Conservation (phyloP, 2,113 vertebrate species). For the Ciconia boyciana region DNA sequence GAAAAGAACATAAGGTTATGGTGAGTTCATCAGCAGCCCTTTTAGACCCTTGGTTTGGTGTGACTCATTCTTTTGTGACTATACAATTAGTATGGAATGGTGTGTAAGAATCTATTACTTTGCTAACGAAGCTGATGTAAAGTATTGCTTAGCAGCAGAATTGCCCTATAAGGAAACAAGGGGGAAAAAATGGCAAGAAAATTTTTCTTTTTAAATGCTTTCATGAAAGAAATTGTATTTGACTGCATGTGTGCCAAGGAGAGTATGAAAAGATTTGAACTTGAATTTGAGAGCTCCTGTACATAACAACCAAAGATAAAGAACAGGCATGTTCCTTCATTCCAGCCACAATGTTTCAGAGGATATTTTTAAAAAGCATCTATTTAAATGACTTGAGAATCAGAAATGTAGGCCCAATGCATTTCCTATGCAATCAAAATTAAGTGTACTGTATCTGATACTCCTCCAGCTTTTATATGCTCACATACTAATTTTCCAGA, state of each 20-base stretch:
- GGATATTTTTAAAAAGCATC: not conserved
- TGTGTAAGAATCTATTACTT: not conserved
- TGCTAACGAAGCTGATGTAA: constrained; percentile 18
- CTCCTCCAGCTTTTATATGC: not conserved
- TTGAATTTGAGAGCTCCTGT: not conserved
- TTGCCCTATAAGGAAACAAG: not conserved
- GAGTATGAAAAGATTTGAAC: not conserved
- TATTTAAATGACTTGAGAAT: not conserved
- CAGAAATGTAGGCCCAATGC: not conserved
- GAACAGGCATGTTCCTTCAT: not conserved
- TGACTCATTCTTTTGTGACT: constrained; percentile 3
- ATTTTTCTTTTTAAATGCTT: not conserved
- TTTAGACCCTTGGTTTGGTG: not conserved
- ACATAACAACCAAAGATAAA: not conserved
- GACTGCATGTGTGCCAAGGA: not conserved
- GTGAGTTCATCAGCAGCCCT: not conserved
- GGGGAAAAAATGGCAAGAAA: not conserved
- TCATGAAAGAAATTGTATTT: not conserved
- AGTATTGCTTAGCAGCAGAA: not conserved
- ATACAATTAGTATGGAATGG: not conserved
- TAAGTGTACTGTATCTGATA: not conserved
- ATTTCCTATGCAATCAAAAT: not conserved
- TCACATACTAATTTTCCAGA: not conserved
- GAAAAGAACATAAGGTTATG: not conserved
- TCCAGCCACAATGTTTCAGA: not conserved